Evolutionary conservation across 23 tunicate genomes (phyloP).

Genomic region (Botrylloides violaceus): DNA sequence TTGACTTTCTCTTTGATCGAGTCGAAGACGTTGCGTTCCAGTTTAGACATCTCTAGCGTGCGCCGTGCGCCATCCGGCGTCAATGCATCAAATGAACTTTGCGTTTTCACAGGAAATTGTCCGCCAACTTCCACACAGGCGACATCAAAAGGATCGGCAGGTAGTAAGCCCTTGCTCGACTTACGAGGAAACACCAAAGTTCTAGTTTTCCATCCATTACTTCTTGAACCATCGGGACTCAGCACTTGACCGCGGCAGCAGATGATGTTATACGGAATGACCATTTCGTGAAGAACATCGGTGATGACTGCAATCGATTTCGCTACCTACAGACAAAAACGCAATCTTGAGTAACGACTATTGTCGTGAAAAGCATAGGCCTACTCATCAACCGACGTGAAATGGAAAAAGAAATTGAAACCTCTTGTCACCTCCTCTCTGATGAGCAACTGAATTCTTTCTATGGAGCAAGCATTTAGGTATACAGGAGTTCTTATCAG

Average conservation of each 20-base stretch:
- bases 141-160: constrained; percentile 51
- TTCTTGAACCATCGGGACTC: neutral
- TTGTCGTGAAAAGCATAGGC: too few relatives aligned
- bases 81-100: constrained; percentile 40
- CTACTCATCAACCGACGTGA: too few relatives aligned
- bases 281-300: constrained; percentile 39
- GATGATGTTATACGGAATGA: constrained; percentile 57
- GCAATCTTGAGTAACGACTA: too few relatives aligned
- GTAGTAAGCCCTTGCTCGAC: constrained; percentile 37
- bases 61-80: constrained; percentile 24
- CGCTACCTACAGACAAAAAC: constrained; percentile 62
- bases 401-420: too few relatives aligned
- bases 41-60: constrained; percentile 11
- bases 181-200: constrained; percentile 53
- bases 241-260: constrained; percentile 32
- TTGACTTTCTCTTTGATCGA: constrained; percentile 16
- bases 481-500: too few relatives aligned
- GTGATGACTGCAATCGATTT: constrained; percentile 32
- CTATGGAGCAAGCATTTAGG: too few relatives aligned
- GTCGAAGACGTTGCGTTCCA: constrained; percentile 27
- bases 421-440: too few relatives aligned
- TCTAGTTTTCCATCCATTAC: constrained; percentile 30
- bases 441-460: too few relatives aligned
- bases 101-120: constrained; percentile 64
- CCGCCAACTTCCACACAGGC: constrained; percentile 96